A percentile compares a stretch with the other conserved stretches of the same genome.
Evolutionary conservation across 2,113 vertebrate species (phyloP).

Genomic region (Gallinago undulata): DNA sequence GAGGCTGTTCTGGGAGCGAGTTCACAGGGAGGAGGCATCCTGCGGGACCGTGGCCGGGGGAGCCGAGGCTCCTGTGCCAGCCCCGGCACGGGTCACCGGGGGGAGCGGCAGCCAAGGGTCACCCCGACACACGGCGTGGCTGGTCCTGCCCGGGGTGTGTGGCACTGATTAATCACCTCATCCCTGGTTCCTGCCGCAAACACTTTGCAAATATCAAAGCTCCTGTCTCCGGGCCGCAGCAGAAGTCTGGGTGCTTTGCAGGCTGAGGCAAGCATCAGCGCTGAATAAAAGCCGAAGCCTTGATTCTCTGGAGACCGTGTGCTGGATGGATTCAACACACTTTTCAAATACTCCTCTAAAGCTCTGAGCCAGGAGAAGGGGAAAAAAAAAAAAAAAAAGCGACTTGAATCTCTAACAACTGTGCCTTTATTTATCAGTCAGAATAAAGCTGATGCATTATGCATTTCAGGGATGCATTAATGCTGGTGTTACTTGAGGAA

Average conservation of each 20-base stretch:
- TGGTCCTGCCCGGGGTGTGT: background rate
- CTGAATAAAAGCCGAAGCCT: background rate
- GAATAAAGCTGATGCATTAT: background rate
- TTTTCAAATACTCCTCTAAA: background rate
- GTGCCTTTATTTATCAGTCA: background rate
- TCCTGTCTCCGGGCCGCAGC: background rate
- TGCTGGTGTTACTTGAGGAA: fast-evolving
- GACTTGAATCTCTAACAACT: background rate
- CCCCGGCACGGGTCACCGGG: fast-evolving
- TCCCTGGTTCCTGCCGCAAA: background rate
- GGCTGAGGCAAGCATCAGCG: background rate
- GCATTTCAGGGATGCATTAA: background rate
- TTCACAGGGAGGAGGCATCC: fast-evolving
- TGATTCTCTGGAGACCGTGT: background rate
- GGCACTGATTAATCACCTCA: fast-evolving
- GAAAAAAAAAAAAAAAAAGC: background rate
- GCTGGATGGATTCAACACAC: background rate
- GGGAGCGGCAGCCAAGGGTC: background rate
- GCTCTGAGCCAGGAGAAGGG: background rate
- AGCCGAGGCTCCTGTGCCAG: background rate
- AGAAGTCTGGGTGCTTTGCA: background rate
- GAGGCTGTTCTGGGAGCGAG: fast-evolving
- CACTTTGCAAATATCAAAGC: fast-evolving
- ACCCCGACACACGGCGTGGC: fast-evolving
- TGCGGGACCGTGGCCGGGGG: fast-evolving